A percentile compares a stretch with the other conserved stretches of the same genome.
These are phyloP conservation scores for Acanthurus lineatus DNA, from an alignment of 2,797 vertebrate species.

Conservation along the genomic window DNA sequence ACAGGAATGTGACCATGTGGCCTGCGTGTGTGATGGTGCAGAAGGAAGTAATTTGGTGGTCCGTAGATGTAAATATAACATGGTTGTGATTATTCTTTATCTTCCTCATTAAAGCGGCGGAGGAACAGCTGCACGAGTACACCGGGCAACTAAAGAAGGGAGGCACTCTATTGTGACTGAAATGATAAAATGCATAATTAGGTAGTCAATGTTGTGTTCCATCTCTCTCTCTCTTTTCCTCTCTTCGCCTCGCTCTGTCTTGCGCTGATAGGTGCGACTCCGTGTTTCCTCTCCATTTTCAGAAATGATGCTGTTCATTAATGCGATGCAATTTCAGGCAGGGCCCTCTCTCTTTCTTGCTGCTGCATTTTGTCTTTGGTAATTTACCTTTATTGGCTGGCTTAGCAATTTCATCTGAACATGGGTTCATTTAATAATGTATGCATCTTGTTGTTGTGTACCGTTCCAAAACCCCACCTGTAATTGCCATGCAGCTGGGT, in stretches of 20 bases:
- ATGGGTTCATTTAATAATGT: slow-evolving; percentile 80
- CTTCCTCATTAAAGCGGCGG: slow-evolving; percentile 87
- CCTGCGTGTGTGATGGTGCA: slow-evolving; percentile 39
- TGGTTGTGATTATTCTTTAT: slow-evolving; percentile 86
- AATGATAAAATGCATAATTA: slow-evolving; percentile 87
- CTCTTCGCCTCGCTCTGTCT: slow-evolving; percentile 58
- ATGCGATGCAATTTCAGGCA: slow-evolving; percentile 67
- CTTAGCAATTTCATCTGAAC: slow-evolving; percentile 80
- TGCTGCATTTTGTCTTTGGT: slow-evolving; percentile 73
- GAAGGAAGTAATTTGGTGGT: slow-evolving; percentile 72
- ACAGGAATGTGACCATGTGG: slow-evolving; percentile 4
- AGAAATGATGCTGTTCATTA: slow-evolving; percentile 83
- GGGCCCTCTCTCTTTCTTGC: slow-evolving; percentile 42
- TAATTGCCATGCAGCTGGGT: slow-evolving; percentile 76
- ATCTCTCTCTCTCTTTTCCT: slow-evolving; percentile 46
- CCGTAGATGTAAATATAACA: slow-evolving; percentile 79
- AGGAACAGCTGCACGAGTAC: slow-evolving; percentile 86
- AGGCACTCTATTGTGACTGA: slow-evolving; percentile 86
- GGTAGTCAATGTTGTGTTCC: slow-evolving; percentile 83
- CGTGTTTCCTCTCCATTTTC: slow-evolving; percentile 75
- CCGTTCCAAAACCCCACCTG: slow-evolving; percentile 64
- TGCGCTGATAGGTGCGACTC: slow-evolving; percentile 74
- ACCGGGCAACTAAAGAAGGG: slow-evolving; percentile 80
- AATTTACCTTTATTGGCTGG: slow-evolving; percentile 82
- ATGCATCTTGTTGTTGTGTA: slow-evolving; percentile 67